Percentiles rank a stretch among this genome's conserved stretches.
Conservation (phyloP, 2,888 invertebrate species). For the Hybos culiciformis region DNA sequence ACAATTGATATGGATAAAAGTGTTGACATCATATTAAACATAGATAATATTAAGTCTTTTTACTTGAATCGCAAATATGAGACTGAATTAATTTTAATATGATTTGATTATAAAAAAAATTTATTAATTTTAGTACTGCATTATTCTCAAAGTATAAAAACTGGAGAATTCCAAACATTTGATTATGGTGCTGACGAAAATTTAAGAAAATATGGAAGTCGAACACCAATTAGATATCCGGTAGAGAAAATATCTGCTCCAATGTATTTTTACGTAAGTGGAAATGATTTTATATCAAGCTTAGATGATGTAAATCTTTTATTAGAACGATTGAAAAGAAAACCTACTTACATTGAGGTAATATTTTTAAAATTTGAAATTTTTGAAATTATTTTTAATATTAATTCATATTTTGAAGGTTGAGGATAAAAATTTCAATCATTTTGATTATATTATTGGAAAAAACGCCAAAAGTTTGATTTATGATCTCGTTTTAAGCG, state of each 20-base stretch:
- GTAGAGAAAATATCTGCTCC: slow-evolving; percentile 40
- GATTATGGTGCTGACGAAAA: slow-evolving; percentile 39
- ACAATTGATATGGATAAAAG: too few species aligned
- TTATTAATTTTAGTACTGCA: too few species aligned
- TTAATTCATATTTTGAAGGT: too few species aligned
- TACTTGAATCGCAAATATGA: too few species aligned
- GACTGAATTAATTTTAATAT: too few species aligned
- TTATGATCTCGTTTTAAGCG: slow-evolving; percentile 27
- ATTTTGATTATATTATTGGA: slow-evolving; percentile 49
- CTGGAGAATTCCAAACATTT: slow-evolving; percentile 37
- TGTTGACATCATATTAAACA: too few species aligned
- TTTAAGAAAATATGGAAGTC: slow-evolving; percentile 35
- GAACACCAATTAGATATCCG: slow-evolving; percentile 41
- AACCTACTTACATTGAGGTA: slow-evolving; percentile 32
- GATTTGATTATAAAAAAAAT: too few species aligned
- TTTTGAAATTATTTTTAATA: too few species aligned
- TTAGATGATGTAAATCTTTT: slow-evolving; percentile 32
- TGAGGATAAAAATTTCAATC: slow-evolving; percentile 39
- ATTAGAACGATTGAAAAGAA: slow-evolving; percentile 33
- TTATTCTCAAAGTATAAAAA: slow-evolving; percentile 44
- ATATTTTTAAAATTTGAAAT: too few species aligned
- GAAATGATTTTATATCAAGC: slow-evolving; percentile 44
- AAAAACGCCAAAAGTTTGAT: slow-evolving; percentile 41
- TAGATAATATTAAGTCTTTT: too few species aligned
- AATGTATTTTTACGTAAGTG: slow-evolving; percentile 45